Conservation (phyloP, 1,140 invertebrate genomes). For the Scaptodrosophila lebanonensis region DNA sequence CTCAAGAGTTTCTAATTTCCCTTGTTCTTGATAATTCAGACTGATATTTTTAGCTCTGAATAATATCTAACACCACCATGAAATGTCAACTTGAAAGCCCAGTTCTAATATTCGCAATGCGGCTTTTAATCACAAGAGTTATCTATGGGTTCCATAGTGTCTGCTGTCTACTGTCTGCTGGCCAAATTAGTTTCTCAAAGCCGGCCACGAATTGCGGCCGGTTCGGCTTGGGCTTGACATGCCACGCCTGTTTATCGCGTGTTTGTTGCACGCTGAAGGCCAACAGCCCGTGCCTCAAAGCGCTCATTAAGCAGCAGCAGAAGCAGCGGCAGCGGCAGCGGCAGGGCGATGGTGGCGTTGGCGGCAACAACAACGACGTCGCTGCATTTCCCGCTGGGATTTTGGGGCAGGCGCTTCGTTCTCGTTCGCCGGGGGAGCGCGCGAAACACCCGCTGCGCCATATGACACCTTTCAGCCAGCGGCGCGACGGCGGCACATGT, state of each 20-base stretch:
- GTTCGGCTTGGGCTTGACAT: constrained; percentile 15
- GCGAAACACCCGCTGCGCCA: constrained; percentile 60
- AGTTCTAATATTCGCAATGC: too few species aligned
- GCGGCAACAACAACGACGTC: constrained; percentile 19
- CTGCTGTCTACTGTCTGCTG: too few species aligned
- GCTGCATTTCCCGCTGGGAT: constrained; percentile 70
- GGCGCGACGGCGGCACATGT: too few species aligned
- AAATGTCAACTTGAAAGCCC: too few species aligned
- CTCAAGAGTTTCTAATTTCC: too few species aligned
- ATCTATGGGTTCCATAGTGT: too few species aligned
- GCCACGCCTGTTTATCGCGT: constrained; percentile 68
- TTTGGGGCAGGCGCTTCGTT: constrained; percentile 42
- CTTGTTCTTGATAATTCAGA: too few species aligned
- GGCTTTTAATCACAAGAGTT: too few species aligned
- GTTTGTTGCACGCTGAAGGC: constrained; percentile 4
- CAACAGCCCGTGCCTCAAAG: constrained; percentile 36
- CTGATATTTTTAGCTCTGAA: too few species aligned
- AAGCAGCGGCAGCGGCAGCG: neutral
- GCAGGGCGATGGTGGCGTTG: neutral
- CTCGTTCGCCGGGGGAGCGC: constrained; percentile 24
- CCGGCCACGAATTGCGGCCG: constrained; percentile 1
- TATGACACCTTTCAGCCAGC: constrained; percentile 53
- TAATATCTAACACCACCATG: too few species aligned
- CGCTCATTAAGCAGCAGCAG: constrained; percentile 48
- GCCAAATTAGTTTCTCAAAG: constrained; percentile 41